These are phyloP conservation scores for Pherbina coryleti DNA, from an alignment of 2,888 invertebrate genomes.

Conservation along the genomic window DNA sequence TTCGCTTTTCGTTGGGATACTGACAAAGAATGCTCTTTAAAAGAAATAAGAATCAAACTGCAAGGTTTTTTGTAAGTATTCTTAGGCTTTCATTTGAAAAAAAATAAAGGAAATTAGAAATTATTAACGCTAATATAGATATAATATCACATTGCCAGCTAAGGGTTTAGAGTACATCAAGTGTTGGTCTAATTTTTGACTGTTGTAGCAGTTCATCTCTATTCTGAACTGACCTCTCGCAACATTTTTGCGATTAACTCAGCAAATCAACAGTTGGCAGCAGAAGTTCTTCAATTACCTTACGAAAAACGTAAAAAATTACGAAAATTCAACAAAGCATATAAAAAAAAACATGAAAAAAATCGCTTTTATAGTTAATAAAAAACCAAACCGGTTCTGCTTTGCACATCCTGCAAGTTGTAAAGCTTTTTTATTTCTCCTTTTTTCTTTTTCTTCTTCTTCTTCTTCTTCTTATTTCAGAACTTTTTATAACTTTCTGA, in stretches of 20 bases:
- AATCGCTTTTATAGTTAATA: neutral
- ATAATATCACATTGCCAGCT: too few species aligned
- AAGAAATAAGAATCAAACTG: too few species aligned
- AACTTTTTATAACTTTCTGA: neutral
- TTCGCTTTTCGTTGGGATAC: too few species aligned
- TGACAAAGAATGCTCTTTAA: too few species aligned
- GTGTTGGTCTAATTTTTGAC: neutral
- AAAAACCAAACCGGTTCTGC: neutral
- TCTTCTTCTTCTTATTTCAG: neutral
- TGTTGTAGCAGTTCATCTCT: neutral
- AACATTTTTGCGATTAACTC: neutral
- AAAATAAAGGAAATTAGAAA: too few species aligned
- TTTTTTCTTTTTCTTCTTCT: neutral
- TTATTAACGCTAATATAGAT: too few species aligned
- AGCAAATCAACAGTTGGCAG: neutral
- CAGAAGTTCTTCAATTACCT: neutral
- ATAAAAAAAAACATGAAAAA: neutral
- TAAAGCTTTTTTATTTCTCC: neutral
- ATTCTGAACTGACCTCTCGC: slow-evolving; percentile 10
- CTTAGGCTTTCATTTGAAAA: too few species aligned
- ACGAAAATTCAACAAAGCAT: neutral
- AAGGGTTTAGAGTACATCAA: too few species aligned
- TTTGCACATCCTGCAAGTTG: neutral
- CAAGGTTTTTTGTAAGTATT: too few species aligned
- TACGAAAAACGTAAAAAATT: neutral